Evolutionary conservation across 2,797 vertebrate genomes (phyloP).

Genomic region (Falco berigora): DNA sequence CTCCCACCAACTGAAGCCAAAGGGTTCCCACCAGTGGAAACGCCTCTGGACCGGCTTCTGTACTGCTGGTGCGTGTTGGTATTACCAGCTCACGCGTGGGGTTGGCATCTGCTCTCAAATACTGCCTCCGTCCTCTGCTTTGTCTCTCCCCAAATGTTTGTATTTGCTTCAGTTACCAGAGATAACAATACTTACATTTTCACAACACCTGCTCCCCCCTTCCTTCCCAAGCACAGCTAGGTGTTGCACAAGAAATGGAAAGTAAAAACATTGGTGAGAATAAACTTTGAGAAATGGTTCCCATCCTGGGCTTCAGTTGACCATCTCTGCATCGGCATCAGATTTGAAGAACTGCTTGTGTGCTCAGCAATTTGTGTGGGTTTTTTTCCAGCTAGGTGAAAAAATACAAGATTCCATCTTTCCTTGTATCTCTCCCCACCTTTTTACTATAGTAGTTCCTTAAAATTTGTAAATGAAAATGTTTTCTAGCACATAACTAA

Average conservation of each 20-base stretch:
- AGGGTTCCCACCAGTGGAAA: not conserved
- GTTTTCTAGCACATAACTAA: not conserved
- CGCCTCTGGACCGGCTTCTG: not conserved
- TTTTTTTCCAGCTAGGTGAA: not conserved
- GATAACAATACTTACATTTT: not conserved
- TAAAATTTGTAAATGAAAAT: not conserved
- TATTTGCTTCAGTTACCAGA: not conserved
- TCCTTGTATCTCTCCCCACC: not conserved
- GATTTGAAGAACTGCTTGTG: not conserved
- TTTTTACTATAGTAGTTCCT: not conserved
- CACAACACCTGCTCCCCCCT: not conserved
- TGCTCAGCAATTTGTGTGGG: not conserved
- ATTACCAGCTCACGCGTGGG: not conserved
- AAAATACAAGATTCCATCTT: not conserved
- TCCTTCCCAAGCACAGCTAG: not conserved
- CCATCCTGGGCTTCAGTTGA: not conserved
- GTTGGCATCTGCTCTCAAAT: not conserved
- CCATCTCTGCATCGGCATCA: not conserved
- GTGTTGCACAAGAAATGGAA: not conserved
- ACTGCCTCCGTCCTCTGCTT: not conserved
- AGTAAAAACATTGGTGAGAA: not conserved
- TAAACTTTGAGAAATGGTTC: not conserved
- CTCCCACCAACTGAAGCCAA: not conserved
- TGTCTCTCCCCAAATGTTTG: not conserved
- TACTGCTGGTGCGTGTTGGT: rapidly evolving